A percentile compares a stretch with the other conserved stretches of the same genome.
Conservation (phyloP, 2,113 vertebrate genomes). For the Rhabdomys dilectus region DNA sequence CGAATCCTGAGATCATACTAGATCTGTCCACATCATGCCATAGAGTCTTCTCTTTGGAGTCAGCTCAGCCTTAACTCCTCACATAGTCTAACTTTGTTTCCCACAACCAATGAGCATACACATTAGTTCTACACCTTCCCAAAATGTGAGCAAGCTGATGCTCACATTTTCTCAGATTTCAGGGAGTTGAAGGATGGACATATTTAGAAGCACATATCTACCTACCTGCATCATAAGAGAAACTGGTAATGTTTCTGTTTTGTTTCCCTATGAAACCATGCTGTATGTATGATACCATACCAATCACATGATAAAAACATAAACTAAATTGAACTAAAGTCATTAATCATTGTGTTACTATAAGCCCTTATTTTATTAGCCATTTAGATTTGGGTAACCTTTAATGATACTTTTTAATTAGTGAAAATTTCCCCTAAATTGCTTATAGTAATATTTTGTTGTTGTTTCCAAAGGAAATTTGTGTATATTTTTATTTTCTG, state of each 20-base stretch:
- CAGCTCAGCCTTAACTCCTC: not conserved
- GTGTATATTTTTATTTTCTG: not conserved
- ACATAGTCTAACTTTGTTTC: not conserved
- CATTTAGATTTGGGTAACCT: not conserved
- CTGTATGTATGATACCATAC: not conserved
- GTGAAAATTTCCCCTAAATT: not conserved
- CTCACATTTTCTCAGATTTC: not conserved
- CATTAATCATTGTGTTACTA: not conserved
- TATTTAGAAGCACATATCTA: not conserved
- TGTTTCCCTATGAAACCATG: not conserved
- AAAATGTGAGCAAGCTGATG: too few relatives aligned
- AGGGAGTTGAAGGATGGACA: not conserved
- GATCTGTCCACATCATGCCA: not conserved
- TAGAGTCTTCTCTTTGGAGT: not conserved
- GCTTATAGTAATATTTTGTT: not conserved
- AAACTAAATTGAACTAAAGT: not conserved
- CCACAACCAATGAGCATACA: too few relatives aligned
- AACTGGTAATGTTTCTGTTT: not conserved
- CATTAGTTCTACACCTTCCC: too few relatives aligned
- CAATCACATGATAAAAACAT: not conserved
- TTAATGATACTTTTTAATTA: not conserved
- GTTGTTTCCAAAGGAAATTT: not conserved
- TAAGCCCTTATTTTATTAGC: not conserved
- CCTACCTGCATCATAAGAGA: not conserved
- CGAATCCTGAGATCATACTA: not conserved